Evolutionary conservation across 2,113 vertebrate species (phyloP).

Genomic region (Tringa solitaria): DNA sequence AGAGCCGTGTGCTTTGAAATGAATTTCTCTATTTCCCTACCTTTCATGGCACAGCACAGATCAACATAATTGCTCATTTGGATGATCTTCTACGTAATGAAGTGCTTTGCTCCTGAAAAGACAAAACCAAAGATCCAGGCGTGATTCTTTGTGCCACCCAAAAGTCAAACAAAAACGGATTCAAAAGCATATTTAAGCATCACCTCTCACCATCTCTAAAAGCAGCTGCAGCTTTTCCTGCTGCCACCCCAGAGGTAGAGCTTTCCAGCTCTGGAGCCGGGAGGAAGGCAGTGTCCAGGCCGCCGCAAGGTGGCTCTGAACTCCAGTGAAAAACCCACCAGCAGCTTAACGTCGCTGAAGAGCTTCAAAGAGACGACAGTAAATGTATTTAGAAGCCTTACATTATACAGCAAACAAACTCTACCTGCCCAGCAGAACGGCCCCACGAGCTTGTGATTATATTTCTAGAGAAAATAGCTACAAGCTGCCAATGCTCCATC

Average conservation of each 20-base stretch:
- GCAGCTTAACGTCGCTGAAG: accelerated
- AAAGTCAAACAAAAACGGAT: not conserved
- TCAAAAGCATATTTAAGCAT: not conserved
- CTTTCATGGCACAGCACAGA: not conserved
- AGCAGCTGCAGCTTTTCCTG: not conserved
- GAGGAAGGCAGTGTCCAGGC: accelerated
- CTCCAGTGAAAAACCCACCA: not conserved
- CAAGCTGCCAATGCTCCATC: not conserved
- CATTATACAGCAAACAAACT: not conserved
- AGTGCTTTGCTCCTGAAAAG: not conserved
- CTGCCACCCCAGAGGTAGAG: not conserved
- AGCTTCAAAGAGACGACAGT: not conserved
- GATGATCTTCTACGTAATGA: not conserved
- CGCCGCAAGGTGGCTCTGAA: constrained; percentile 34
- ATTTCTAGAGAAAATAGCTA: accelerated
- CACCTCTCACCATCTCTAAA: accelerated
- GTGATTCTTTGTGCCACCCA: not conserved
- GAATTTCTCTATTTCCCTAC: not conserved
- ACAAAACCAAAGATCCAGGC: not conserved
- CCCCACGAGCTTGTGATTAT: accelerated
- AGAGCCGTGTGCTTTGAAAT: not conserved
- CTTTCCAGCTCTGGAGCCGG: not conserved
- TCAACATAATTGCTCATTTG: accelerated
- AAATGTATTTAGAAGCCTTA: not conserved
- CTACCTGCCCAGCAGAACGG: not conserved